Evolutionary conservation across 1,140 invertebrate genomes (phyloP).

Genomic region (Zaprionus taronus): DNA sequence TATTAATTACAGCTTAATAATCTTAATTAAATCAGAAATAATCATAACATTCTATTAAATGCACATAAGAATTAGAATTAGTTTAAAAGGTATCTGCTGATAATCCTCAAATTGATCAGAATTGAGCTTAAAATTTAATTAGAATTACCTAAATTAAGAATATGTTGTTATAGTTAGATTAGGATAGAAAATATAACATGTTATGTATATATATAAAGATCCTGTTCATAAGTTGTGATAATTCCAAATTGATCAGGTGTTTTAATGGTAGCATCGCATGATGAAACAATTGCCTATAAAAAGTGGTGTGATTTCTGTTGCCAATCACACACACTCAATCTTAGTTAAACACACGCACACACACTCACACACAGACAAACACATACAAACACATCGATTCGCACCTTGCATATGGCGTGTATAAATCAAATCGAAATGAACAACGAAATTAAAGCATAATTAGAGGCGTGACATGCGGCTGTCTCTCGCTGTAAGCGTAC

Average conservation of each 20-base stretch:
- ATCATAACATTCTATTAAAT: too few species aligned
- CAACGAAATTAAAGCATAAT: constrained; percentile 78
- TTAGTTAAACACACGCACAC: neutral
- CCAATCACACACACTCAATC: constrained; percentile 20
- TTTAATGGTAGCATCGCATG: constrained; percentile 2
- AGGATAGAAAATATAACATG: too few species aligned
- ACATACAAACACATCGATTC: neutral
- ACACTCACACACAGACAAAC: neutral
- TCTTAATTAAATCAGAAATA: too few species aligned
- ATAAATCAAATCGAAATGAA: constrained; percentile 67
- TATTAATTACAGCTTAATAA: neutral
- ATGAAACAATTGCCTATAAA: constrained; percentile 24
- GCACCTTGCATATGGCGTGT: constrained; percentile 36
- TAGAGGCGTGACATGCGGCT: constrained; percentile 76
- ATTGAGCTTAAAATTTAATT: too few species aligned
- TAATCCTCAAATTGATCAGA: too few species aligned
- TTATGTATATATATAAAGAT: neutral
- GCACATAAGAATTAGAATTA: too few species aligned
- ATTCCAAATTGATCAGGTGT: neutral
- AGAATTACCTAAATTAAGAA: too few species aligned
- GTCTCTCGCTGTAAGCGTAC: constrained; percentile 48
- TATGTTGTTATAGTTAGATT: too few species aligned
- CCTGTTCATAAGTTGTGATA: neutral
- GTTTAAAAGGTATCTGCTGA: too few species aligned
- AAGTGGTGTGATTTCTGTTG: constrained; percentile 25